A percentile compares a stretch with the other conserved stretches of the same genome.
These are phyloP conservation scores for Dromiciops gliroides DNA, from an alignment of 2,113 vertebrate species.

Conservation along the genomic window DNA sequence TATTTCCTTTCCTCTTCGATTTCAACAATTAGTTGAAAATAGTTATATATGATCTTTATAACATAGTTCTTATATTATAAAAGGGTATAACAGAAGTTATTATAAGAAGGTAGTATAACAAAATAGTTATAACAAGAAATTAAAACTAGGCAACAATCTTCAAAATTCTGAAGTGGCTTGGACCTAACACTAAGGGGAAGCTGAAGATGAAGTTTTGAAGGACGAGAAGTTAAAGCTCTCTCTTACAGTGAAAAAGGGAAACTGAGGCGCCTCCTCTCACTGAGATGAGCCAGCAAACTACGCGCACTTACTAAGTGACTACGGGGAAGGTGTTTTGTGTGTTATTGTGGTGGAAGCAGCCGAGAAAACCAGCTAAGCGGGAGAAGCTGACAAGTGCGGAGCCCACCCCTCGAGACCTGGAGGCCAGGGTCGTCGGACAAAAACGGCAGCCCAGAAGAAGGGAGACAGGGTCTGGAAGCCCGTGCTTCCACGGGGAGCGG, in stretches of 20 bases:
- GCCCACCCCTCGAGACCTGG: too few species aligned
- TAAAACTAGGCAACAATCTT: background rate
- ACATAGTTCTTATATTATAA: background rate
- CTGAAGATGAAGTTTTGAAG: background rate
- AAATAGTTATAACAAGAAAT: background rate
- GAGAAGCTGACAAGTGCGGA: background rate
- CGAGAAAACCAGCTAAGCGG: background rate
- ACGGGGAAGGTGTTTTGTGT: background rate
- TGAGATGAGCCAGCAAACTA: too few species aligned
- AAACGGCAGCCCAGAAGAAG: too few species aligned
- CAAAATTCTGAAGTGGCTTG: background rate
- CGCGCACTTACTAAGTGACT: background rate
- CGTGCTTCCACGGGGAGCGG: conserved; percentile 16
- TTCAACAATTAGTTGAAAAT: background rate
- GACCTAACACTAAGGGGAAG: background rate
- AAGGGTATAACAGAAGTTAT: background rate
- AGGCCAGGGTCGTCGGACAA: too few species aligned
- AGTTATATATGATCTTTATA: background rate
- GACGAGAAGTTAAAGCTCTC: too few species aligned
- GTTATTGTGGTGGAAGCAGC: too few species aligned
- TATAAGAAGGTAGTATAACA: background rate
- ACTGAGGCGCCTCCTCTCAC: background rate
- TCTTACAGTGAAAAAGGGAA: background rate
- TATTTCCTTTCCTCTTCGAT: background rate
- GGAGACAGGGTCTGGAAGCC: background rate